Evolutionary conservation across 2,888 invertebrate species (phyloP), one percentile per base, ranked within the genome.

Genomic region (Tupiocoris notatus): DNA sequence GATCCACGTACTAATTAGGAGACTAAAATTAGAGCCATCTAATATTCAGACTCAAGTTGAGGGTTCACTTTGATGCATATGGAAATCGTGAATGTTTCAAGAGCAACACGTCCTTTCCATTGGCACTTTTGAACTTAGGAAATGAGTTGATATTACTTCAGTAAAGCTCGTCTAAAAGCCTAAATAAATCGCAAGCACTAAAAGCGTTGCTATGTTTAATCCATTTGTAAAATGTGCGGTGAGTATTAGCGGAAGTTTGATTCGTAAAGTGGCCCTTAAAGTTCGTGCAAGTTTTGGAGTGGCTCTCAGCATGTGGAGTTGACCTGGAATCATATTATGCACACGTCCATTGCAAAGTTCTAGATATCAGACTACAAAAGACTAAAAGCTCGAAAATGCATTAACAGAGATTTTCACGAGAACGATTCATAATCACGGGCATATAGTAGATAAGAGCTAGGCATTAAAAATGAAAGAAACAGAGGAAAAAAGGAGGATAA

Each of bases 181-280:
- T 73, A 73, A 73, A 73, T 73, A 73, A 73, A 73, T 62, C 54
- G 73, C 62, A 39, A 20, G 39, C 39, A 3, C 25, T 61, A 62
- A 73, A 73, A 73, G 73, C 62, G 62, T 73, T 73, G 73, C 62
- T 61, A 21, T 73, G 73, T 73, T 62, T 73, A 70, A 70, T 70
- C 70, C 70, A 39, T 39, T 39, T 39, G 39, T 12, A 12, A 39
- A 39, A 39, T 39, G 39, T 39, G n/a, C n/a, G n/a, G n/a, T n/a
- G n/a, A n/a, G n/a, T n/a, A n/a, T n/a, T n/a, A n/a, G n/a, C n/a
- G n/a, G n/a, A n/a, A n/a, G n/a, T n/a, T n/a, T n/a, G n/a, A n/a
- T n/a, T n/a, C n/a, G n/a, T n/a, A n/a, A n/a, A n/a, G n/a, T n/a
- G n/a, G n/a, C n/a, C n/a, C n/a, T n/a, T n/a, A n/a, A n/a, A n/a